Evolutionary conservation across 2,113 vertebrate genomes (phyloP).

Genomic region (Pelvicachromis taeniatus): DNA sequence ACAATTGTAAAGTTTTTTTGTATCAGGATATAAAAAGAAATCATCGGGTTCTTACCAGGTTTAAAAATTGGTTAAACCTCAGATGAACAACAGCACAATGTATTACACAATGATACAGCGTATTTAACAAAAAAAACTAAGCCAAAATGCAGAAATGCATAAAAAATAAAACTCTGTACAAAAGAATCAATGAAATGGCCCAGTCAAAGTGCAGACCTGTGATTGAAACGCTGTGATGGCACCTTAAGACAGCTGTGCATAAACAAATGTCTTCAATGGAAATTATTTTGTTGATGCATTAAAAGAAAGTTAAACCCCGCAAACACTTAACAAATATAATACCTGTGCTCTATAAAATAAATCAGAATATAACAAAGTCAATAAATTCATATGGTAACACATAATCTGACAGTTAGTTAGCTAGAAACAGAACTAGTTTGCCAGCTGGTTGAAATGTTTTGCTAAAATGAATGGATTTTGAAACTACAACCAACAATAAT

Average conservation of each 20-base stretch:
- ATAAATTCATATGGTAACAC: not conserved
- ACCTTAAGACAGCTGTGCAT: not conserved
- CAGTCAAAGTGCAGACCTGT: no score
- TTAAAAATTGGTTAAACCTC: not conserved
- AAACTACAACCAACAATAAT: not conserved
- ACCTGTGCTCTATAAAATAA: not conserved
- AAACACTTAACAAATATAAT: not conserved
- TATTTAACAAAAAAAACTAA: not conserved
- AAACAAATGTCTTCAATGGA: not conserved
- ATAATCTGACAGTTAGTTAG: not conserved
- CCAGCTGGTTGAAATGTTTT: no score
- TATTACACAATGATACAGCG: fast-evolving
- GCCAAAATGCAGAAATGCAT: not conserved
- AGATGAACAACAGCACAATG: not conserved
- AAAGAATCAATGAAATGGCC: no score
- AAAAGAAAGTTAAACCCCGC: no score
- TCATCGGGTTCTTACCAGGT: not conserved
- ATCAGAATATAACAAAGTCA: not conserved
- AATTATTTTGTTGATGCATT: not conserved
- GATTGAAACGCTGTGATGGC: no score
- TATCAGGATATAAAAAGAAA: not conserved
- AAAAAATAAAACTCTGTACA: not conserved
- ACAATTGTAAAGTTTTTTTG: fast-evolving
- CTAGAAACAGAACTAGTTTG: not conserved
- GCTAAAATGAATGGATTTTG: not conserved